These are phyloP conservation scores for Drosophila peninsularis DNA, from an alignment of 2,888 invertebrate species.

Conservation along the genomic window DNA sequence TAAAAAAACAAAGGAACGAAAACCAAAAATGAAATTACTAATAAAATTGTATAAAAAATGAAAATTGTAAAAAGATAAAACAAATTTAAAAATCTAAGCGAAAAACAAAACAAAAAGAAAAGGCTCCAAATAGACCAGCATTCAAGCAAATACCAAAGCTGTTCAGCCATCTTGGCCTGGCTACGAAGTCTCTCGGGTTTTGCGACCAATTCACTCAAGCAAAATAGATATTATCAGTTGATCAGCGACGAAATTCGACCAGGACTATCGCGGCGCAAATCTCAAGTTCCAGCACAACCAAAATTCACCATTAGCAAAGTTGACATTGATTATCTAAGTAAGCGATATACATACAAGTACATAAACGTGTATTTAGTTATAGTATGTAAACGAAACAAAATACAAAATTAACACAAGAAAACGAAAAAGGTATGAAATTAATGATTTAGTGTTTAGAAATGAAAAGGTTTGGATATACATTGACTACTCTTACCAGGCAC, in stretches of 20 bases:
- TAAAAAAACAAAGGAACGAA: slow-evolving; percentile 83
- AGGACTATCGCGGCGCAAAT: slow-evolving; percentile 41
- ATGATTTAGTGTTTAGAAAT: slow-evolving; percentile 66
- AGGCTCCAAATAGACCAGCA: slow-evolving; percentile 93
- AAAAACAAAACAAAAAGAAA: slow-evolving; percentile 84
- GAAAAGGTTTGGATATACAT: slow-evolving; percentile 70
- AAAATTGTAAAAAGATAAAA: slow-evolving; percentile 91
- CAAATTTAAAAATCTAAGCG: slow-evolving; percentile 89
- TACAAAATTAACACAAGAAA: slow-evolving; percentile 15
- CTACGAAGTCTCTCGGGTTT: slow-evolving; percentile 36
- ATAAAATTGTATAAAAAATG: slow-evolving; percentile 88
- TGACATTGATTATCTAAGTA: slow-evolving; percentile 54
- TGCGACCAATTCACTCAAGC: slow-evolving; percentile 1
- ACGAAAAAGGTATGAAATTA: slow-evolving; percentile 52
- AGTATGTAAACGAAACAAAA: slow-evolving; percentile 58
- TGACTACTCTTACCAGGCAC: slow-evolving; percentile 57
- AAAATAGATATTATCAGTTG: slow-evolving; percentile 16
- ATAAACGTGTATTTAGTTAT: slow-evolving; percentile 72
- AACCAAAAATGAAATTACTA: slow-evolving; percentile 86
- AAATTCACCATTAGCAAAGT: slow-evolving; percentile 36
- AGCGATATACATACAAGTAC: slow-evolving; percentile 40
- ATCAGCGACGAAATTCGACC: slow-evolving; percentile 2
- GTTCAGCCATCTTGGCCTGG: slow-evolving; percentile 53
- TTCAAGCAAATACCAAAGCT: slow-evolving; percentile 70
- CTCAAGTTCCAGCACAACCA: slow-evolving; percentile 19